Percentiles rank a stretch among this genome's conserved stretches.
Evolutionary conservation across 2,888 invertebrate species (phyloP).

Genomic region (Eumacrocentrus americanus): DNA sequence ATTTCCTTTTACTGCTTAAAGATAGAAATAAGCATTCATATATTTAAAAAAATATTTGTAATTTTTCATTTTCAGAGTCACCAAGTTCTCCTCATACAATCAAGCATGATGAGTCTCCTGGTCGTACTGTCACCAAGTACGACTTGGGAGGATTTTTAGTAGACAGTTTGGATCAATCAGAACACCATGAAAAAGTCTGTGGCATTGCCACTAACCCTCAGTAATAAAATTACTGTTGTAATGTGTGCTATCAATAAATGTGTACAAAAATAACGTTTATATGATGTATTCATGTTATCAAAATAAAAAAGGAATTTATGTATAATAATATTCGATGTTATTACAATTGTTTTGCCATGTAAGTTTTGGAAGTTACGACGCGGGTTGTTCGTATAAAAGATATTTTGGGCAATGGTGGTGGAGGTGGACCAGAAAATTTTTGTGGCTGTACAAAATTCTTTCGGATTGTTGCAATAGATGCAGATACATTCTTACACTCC

Average conservation of each 20-base stretch:
- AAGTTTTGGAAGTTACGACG: constrained; percentile 53
- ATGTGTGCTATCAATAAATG: constrained; percentile 4
- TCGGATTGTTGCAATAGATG: constrained; percentile 14
- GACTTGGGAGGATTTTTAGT: constrained; percentile 80
- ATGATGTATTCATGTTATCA: neutral
- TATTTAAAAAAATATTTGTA: neutral
- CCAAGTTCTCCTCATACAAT: constrained; percentile 69
- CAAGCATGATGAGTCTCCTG: constrained; percentile 71
- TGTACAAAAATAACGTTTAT: constrained; percentile 1
- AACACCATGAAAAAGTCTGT: constrained; percentile 72
- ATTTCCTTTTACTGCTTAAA: no score
- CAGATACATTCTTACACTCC: constrained; percentile 33
- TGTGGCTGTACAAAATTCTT: neutral
- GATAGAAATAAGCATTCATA: neutral
- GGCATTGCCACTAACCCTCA: constrained; percentile 65
- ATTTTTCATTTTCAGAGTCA: constrained; percentile 65
- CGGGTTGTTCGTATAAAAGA: constrained; percentile 9
- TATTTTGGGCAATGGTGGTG: constrained; percentile 58
- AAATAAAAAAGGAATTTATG: constrained; percentile 1
- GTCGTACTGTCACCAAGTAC: constrained; percentile 74
- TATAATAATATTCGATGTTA: constrained; percentile 2
- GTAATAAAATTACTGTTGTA: neutral
- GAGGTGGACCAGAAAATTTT: constrained; percentile 39
- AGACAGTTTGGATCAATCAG: constrained; percentile 71
- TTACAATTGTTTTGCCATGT: constrained; percentile 55